Evolutionary conservation across 2,113 vertebrate species (phyloP).

Genomic region (Crotophaga sulcirostris): DNA sequence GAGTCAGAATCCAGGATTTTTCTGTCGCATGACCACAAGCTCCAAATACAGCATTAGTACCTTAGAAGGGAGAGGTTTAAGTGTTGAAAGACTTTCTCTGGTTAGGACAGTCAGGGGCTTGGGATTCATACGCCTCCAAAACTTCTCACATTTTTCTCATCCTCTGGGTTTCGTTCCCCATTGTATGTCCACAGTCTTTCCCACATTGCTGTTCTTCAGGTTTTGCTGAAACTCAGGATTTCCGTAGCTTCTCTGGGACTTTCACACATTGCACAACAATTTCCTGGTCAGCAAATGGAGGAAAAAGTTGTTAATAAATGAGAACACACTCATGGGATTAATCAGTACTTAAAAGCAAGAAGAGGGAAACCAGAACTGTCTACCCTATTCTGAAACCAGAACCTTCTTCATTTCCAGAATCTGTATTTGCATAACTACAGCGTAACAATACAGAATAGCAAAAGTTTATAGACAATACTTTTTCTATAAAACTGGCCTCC

Average conservation of each 20-base stretch:
- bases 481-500: neutral
- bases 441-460: neutral
- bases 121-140: neutral
- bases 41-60: neutral
- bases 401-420: neutral
- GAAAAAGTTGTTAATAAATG: neutral
- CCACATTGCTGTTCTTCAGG: neutral
- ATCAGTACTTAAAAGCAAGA: neutral
- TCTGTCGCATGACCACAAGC: neutral
- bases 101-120: neutral
- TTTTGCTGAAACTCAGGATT: slow-evolving; percentile 23
- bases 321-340: rapidly evolving
- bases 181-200: neutral
- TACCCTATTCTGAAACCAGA: neutral
- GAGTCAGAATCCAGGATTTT: neutral
- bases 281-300: neutral
- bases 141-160: neutral
- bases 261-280: neutral
- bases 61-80: neutral
- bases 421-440: neutral
- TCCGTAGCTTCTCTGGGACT: neutral
- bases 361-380: neutral
- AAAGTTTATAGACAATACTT: neutral
- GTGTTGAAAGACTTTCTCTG: neutral
- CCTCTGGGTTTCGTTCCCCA: neutral